phyloP scores from a whole-genome alignment of 2,113 vertebrate genomes.

The Lepus europaeus region DNA sequence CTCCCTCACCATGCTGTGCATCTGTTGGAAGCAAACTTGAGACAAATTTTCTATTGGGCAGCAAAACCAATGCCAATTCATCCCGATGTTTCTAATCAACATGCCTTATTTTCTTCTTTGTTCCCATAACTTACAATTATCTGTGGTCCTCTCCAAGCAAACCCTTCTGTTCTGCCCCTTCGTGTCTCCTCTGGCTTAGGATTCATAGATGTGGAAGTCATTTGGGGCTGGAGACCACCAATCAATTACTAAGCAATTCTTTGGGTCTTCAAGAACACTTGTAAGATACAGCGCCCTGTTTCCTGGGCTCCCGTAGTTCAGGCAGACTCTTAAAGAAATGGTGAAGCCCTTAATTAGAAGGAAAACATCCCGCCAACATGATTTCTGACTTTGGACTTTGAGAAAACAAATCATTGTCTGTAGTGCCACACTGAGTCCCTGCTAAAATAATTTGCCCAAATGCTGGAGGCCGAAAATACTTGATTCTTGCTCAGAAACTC shows the following conservation, averaged over 20 bases:
- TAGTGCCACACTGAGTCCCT: conserved; percentile 75
- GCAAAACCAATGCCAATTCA: conserved; percentile 58
- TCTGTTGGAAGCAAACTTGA: conserved; percentile 61
- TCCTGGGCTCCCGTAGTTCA: neutral
- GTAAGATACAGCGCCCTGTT: neutral
- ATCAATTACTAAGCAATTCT: neutral
- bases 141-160: conserved; percentile 69
- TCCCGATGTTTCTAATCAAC: conserved; percentile 77
- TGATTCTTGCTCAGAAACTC: conserved; percentile 67
- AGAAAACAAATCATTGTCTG: conserved; percentile 83
- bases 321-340: neutral
- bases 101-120: conserved; percentile 54
- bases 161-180: conserved; percentile 75
- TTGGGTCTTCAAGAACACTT: neutral
- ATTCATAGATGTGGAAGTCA: conserved; percentile 69
- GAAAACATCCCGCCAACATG: conserved; percentile 67
- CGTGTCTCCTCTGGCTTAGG: conserved; percentile 73
- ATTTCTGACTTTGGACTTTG: conserved; percentile 65
- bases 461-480: conserved; percentile 77
- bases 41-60: conserved; percentile 69
- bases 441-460: conserved; percentile 81
- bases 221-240: neutral
- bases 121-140: conserved; percentile 75
- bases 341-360: conserved; percentile 62
- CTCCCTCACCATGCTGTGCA: conserved; percentile 54